Conservation (phyloP, 2,113 vertebrate genomes). For the Ellobius talpinus region DNA sequence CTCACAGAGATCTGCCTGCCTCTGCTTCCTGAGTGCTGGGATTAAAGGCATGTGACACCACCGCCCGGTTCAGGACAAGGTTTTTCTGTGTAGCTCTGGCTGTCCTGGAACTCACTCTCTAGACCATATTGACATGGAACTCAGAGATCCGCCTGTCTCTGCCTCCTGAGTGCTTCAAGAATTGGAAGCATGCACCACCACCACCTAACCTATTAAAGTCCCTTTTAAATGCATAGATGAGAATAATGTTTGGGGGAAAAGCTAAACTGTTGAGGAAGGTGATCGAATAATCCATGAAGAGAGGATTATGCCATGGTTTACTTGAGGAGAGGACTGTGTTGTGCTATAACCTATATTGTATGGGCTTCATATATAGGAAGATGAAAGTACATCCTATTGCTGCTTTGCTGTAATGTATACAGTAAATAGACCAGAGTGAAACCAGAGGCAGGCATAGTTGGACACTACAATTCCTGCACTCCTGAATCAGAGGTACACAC, state of each 20-base stretch:
- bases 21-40: no score
- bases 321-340: not conserved
- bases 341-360: not conserved
- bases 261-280: not conserved
- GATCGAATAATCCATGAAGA: constrained; percentile 16
- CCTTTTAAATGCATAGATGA: not conserved
- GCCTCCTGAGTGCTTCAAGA: no score
- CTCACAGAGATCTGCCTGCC: no score
- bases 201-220: no score
- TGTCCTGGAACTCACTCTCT: no score
- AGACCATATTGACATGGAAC: no score
- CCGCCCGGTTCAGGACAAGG: no score
- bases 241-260: not conserved
- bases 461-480: not conserved
- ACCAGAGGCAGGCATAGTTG: not conserved
- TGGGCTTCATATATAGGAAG: not conserved
- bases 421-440: not conserved
- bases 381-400: not conserved
- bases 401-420: not conserved
- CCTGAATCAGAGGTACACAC: no score
- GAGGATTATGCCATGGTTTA: not conserved
- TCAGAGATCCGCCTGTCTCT: not conserved
- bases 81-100: no score
- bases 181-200: no score
- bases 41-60: no score